Percentiles rank a stretch among this genome's conserved stretches.
These are phyloP conservation scores for Alethe diademata DNA, from an alignment of 2,113 vertebrate genomes.

Conservation along the genomic window DNA sequence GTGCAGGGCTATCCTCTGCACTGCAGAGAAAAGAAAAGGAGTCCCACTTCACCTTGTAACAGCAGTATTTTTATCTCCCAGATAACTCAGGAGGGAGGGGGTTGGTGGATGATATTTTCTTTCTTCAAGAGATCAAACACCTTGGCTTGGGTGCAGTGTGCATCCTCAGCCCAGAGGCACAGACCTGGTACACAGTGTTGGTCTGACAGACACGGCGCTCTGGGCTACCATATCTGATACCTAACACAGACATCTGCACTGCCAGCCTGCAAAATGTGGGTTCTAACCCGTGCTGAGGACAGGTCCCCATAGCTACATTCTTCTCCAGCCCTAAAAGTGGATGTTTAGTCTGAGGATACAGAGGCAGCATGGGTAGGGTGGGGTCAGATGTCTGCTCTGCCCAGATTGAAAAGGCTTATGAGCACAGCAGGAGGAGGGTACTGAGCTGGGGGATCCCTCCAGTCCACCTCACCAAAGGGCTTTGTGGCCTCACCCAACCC, in stretches of 20 bases:
- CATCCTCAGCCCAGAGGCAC: background rate
- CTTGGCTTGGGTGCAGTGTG: background rate
- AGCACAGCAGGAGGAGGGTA: rapidly evolving
- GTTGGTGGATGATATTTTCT: background rate
- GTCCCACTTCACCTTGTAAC: background rate
- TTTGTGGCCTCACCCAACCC: background rate
- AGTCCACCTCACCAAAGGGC: background rate
- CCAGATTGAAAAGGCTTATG: background rate
- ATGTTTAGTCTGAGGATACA: background rate
- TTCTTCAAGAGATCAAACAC: background rate
- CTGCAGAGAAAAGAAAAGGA: background rate
- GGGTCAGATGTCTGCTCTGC: background rate
- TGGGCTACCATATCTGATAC: background rate
- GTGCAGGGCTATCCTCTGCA: background rate
- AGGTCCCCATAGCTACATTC: background rate
- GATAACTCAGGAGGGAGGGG: background rate
- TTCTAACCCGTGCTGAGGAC: background rate
- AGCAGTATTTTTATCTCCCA: background rate
- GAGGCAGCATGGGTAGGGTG: background rate
- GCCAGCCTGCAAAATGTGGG: background rate
- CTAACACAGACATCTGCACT: background rate
- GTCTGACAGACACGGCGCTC: rapidly evolving
- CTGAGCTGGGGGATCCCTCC: background rate
- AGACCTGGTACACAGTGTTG: background rate
- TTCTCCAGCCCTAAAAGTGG: background rate